Percentiles rank a stretch among this genome's conserved stretches.
phyloP scores from a whole-genome alignment of 2,113 vertebrate species.

The Rhipidura dahli region DNA sequence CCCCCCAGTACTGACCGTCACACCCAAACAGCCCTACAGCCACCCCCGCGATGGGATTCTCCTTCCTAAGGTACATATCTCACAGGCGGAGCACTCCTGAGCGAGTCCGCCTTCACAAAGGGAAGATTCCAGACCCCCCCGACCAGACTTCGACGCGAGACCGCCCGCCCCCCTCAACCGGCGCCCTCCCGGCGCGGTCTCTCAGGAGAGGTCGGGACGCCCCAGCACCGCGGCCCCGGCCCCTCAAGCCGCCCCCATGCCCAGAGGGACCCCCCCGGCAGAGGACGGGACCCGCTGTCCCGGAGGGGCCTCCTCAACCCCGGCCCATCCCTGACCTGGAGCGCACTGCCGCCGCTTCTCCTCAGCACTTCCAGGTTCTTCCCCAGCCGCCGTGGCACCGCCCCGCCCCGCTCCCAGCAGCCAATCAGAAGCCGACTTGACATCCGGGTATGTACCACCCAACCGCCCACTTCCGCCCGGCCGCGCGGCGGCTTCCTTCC shows the following conservation, averaged over 20 bases:
- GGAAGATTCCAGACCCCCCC: background rate
- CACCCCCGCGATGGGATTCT: background rate
- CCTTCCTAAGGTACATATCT: background rate
- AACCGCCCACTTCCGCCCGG: fast-evolving
- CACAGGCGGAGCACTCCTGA: too few relatives aligned
- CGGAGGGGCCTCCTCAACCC: too few relatives aligned
- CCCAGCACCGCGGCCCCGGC: background rate
- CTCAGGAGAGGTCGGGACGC: background rate
- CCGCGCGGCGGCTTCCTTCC: fast-evolving
- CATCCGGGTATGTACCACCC: fast-evolving
- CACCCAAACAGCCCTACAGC: background rate
- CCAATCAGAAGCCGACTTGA: fast-evolving
- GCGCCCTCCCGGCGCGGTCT: background rate
- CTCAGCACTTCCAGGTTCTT: constrained; percentile 12
- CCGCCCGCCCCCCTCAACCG: background rate
- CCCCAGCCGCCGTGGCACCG: fast-evolving
- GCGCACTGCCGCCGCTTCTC: background rate
- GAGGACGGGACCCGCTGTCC: background rate
- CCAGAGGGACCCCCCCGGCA: too few relatives aligned
- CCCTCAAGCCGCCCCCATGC: too few relatives aligned
- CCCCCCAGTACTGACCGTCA: fast-evolving
- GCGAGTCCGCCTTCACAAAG: fast-evolving
- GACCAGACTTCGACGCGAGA: background rate
- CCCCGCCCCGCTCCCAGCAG: fast-evolving
- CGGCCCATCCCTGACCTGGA: background rate